Conservation (phyloP, 2,888 invertebrate species). For the Brachyopa scutellaris region DNA sequence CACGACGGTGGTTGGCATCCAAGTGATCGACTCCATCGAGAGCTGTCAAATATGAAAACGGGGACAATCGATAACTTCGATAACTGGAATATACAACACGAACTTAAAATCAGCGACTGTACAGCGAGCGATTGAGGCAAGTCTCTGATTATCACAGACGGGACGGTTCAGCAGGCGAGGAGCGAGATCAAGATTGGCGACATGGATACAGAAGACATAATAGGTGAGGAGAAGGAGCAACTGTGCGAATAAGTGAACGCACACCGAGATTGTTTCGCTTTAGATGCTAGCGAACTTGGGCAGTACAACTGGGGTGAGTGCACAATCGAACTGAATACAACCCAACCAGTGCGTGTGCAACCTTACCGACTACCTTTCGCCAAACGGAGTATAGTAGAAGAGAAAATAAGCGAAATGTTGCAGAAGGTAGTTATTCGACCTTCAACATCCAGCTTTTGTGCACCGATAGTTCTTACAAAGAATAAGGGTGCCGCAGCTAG, state of each 20-base stretch:
- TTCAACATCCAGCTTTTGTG: constrained; percentile 74
- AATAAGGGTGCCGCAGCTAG: constrained; percentile 38
- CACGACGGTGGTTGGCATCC: too few relatives aligned
- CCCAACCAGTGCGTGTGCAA: background rate
- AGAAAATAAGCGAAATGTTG: constrained; percentile 33
- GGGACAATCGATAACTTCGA: too few relatives aligned
- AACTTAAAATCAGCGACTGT: constrained; percentile 14
- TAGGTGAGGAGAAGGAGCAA: background rate
- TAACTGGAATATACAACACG: too few relatives aligned
- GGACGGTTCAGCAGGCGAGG: background rate
- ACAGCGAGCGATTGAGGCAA: background rate
- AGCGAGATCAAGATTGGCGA: background rate
- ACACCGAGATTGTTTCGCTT: background rate
- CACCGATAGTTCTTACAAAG: constrained; percentile 72
- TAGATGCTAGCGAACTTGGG: background rate
- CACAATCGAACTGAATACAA: background rate
- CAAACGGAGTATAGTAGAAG: background rate
- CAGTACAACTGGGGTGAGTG: constrained; percentile 6
- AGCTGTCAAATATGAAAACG: too few relatives aligned
- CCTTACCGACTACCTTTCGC: constrained; percentile 17
- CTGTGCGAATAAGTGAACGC: background rate
- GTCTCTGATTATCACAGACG: background rate
- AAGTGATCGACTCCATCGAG: too few relatives aligned
- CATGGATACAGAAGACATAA: constrained; percentile 1
- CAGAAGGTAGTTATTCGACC: constrained; percentile 74